Percentiles rank a stretch among this genome's conserved stretches.
Evolutionary conservation across 2,888 invertebrate genomes (phyloP).

Genomic region (Drosophila austrosaltans): DNA sequence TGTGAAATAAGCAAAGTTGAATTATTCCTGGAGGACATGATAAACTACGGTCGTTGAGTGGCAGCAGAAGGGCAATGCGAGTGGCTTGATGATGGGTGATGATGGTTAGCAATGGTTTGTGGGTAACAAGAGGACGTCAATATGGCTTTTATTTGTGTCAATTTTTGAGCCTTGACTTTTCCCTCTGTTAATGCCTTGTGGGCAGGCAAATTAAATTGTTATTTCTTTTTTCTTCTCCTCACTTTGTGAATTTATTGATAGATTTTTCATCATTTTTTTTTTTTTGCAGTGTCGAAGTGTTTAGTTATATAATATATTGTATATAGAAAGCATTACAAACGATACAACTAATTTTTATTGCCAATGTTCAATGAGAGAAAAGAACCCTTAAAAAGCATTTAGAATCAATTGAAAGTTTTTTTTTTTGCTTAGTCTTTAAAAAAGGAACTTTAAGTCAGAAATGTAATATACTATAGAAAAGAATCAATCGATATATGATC

Average conservation of each 20-base stretch:
- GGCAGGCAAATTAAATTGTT: slow-evolving; percentile 46
- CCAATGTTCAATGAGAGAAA: neutral
- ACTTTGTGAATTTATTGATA: neutral
- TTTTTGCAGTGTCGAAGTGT: neutral
- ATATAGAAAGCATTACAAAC: neutral
- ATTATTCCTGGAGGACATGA: slow-evolving; percentile 81
- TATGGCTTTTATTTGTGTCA: slow-evolving; percentile 71
- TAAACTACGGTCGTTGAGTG: slow-evolving; percentile 65
- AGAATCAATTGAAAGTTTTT: too few species aligned
- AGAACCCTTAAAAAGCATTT: too few species aligned
- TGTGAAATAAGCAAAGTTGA: slow-evolving; percentile 81
- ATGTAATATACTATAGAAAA: too few species aligned
- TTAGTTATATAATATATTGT: neutral
- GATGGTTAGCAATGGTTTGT: neutral
- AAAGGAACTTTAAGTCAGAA: too few species aligned
- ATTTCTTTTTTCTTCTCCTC: neutral
- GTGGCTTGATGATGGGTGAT: neutral
- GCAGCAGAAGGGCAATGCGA: neutral
- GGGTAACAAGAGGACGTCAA: slow-evolving; percentile 23
- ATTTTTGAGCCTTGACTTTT: slow-evolving; percentile 60
- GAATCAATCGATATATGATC: too few species aligned
- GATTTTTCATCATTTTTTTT: neutral
- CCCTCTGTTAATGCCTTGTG: slow-evolving; percentile 41
- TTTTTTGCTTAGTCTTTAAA: too few species aligned
- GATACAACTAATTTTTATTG: neutral